Percentiles rank a stretch among this genome's conserved stretches.
phyloP scores from a whole-genome alignment of 2,113 vertebrate genomes.

The Asarcornis scutulata region DNA sequence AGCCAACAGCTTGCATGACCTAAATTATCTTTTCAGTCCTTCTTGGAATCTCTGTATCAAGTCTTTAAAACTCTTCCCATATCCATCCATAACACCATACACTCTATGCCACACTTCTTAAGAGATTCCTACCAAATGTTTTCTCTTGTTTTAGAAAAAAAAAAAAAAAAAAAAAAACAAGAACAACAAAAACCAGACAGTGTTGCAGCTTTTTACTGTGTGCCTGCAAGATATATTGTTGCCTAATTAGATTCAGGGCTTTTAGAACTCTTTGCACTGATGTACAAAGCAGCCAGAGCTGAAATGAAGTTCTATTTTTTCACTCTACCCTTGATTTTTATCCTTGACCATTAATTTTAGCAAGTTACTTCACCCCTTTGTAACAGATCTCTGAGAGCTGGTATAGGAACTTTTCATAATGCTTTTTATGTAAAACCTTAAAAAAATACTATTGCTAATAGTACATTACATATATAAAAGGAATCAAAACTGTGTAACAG shows the following conservation, averaged over 20 bases:
- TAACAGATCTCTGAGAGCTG: background rate
- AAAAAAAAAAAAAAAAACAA: no score
- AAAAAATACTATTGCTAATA: background rate
- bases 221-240: background rate
- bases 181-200: background rate
- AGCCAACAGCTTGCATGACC: background rate
- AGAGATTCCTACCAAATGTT: background rate
- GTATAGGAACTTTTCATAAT: background rate
- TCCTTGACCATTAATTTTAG: background rate
- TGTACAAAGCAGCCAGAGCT: background rate
- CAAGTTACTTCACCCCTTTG: background rate
- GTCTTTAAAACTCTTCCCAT: background rate
- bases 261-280: background rate
- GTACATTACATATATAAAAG: background rate
- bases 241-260: background rate
- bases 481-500: background rate
- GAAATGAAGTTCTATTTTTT: background rate
- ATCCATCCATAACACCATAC: no score
- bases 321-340: background rate
- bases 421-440: no score
- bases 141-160: no score
- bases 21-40: background rate
- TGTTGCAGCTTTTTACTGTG: background rate
- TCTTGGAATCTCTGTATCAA: background rate
- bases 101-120: background rate